Percentiles rank a stretch among this genome's conserved stretches.
Evolutionary conservation across 2,797 vertebrate species (phyloP).

Genomic region (Esox masquinongy): DNA sequence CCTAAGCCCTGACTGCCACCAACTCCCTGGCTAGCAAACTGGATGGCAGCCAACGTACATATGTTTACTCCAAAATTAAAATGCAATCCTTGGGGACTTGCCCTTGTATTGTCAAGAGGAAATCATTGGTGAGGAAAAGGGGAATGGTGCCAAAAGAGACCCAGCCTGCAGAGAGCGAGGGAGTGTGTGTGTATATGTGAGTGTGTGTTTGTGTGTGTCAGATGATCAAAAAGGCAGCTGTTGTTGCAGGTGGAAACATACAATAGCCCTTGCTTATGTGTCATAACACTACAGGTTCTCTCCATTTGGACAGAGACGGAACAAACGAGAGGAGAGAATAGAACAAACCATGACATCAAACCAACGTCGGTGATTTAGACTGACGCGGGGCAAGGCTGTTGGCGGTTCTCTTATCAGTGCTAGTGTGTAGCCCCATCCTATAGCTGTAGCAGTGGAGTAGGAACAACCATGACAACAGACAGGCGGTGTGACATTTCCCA

Average conservation of each 20-base stretch:
- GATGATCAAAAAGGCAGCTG: not conserved
- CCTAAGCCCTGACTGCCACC: not conserved
- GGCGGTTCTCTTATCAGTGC: not conserved
- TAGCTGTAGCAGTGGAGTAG: not conserved
- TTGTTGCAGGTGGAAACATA: slow-evolving; percentile 1
- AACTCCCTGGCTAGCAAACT: not conserved
- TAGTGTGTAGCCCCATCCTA: not conserved
- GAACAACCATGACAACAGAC: not conserved
- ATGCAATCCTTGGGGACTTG: not conserved
- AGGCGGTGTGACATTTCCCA: not conserved
- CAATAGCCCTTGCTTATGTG: not conserved
- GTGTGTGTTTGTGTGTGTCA: not conserved
- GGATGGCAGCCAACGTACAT: not conserved
- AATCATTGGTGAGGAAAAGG: not conserved
- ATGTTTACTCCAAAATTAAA: not conserved
- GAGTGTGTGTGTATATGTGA: not conserved
- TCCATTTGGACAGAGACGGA: not conserved
- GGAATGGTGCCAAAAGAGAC: not conserved
- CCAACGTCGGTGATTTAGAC: not conserved
- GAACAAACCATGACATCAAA: slow-evolving; percentile 1
- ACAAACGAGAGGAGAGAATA: not conserved
- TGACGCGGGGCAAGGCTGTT: not conserved
- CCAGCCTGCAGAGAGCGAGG: not conserved
- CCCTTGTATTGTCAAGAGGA: not conserved
- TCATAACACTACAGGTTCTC: not conserved